Base-by-base conservation (phyloP, 2,797 vertebrate species). In the Halcyon badia region DNA sequence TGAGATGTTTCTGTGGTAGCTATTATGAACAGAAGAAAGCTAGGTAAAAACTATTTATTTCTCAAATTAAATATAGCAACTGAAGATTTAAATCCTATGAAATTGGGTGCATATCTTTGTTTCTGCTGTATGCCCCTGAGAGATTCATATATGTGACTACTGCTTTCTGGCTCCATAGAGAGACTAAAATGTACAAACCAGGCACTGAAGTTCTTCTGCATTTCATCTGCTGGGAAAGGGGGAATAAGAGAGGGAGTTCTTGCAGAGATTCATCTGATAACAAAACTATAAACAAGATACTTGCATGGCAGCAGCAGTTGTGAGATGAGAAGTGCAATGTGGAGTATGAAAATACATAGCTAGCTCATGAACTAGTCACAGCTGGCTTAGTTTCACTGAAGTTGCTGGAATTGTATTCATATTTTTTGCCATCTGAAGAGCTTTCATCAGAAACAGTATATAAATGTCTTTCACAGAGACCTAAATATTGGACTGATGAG, bases 371-470 rank as follows among this genome's bases (percentile, higher is more conserved):
- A 46, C 33, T 81, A 81, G 76, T 88, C 65, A 78, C 42, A 75
- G 52, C 24, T 95, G 69, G 41, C 60, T 96, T 83, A 42, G 75
- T 83, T 95, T 91, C 60, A 78, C 52, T 57, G 60, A 83, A 75
- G 41, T 31, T 88, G 6, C 46, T 78, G 41, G 54, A 88, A 71
- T 5, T 64, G 20, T 51, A 10, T 33, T 44, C 10, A 77, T 8
- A 2, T 42, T 60, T 87, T 93, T 60, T 88, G 54, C 41, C 37
- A 68, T 8, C 22, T 81, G 69, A 83, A 86, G 33, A 75, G 11
- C 26, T 61, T 88, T 56, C 39, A 54, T 75, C 14, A 76, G 76
- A 85, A 90, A 14, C 16, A 46, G 19, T 20, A 9, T 39, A 52
- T 80, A 90, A 83, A 85, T 35, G 2, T 46, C 49, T 61, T 89